phyloP scores from a whole-genome alignment of 2,113 vertebrate species.

The Tachuris rubrigastra region DNA sequence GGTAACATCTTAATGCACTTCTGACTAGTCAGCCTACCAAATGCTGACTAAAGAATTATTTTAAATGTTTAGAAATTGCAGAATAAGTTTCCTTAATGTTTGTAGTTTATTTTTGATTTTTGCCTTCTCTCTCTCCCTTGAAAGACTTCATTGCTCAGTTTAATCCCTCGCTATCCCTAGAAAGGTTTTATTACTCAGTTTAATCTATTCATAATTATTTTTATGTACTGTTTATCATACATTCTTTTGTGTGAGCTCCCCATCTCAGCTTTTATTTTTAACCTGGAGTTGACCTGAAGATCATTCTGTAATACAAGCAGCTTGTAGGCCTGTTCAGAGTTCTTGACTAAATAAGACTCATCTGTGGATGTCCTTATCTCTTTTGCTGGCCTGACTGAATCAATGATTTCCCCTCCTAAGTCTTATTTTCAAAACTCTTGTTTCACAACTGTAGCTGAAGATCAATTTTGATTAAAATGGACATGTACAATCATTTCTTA shows the following conservation, averaged over 20 bases:
- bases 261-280: conserved; percentile 4
- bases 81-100: background rate
- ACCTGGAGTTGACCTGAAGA: background rate
- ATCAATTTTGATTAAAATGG: background rate
- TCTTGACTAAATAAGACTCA: background rate
- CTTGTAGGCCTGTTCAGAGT: background rate
- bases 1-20: background rate
- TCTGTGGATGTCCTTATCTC: background rate
- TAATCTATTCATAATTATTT: background rate
- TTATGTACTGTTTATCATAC: background rate
- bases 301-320: background rate
- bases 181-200: background rate
- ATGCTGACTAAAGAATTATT: background rate
- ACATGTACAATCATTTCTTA: background rate
- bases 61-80: background rate
- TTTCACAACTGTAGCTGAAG: background rate
- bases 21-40: background rate
- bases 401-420: background rate
- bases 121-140: background rate
- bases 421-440: conserved; percentile 1
- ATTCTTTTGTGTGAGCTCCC: background rate
- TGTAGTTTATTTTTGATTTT: background rate
- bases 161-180: background rate
- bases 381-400: background rate
- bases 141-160: background rate